These are phyloP conservation scores for Oscheius sp. DNA, from an alignment of 2,888 invertebrate species.

Conservation along the genomic window DNA sequence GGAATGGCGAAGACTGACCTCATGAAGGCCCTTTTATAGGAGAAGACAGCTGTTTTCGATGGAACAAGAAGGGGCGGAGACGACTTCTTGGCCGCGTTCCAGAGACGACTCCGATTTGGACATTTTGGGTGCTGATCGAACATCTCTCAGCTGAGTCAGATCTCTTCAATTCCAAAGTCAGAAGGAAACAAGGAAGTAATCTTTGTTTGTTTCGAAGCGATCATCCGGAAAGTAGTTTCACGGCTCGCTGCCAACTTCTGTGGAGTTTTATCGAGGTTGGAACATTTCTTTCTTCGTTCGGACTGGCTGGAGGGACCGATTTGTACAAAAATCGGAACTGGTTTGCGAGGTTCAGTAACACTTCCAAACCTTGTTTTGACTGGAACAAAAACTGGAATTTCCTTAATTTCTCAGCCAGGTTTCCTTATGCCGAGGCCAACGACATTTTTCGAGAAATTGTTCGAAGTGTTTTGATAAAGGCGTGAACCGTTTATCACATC, in stretches of 20 bases:
- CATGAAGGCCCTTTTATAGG: not conserved
- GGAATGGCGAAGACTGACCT: not conserved
- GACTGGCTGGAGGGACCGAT: too few species aligned
- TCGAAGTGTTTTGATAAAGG: conserved; percentile 11
- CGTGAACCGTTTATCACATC: conserved; percentile 1
- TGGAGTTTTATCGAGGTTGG: not conserved
- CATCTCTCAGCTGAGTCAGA: not conserved
- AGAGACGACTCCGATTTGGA: not conserved
- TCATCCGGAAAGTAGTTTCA: not conserved
- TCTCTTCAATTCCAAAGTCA: not conserved
- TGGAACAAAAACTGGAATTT: not conserved
- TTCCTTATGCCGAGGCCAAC: not conserved
- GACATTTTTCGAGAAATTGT: not conserved
- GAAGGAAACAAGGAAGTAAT: not conserved
- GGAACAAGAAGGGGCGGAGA: conserved; percentile 19
- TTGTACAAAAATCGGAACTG: not conserved
- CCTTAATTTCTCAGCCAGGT: not conserved
- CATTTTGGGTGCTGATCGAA: not conserved
- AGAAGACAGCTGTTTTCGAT: conserved; percentile 24
- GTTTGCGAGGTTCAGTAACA: not conserved
- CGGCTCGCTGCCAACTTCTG: not conserved
- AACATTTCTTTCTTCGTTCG: too few species aligned
- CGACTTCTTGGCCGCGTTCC: conserved; percentile 14
- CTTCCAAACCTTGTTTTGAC: conserved; percentile 4
- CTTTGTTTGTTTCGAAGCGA: not conserved